Evolutionary conservation across 2,113 vertebrate species (phyloP).

Genomic region (Panurus biarmicus): DNA sequence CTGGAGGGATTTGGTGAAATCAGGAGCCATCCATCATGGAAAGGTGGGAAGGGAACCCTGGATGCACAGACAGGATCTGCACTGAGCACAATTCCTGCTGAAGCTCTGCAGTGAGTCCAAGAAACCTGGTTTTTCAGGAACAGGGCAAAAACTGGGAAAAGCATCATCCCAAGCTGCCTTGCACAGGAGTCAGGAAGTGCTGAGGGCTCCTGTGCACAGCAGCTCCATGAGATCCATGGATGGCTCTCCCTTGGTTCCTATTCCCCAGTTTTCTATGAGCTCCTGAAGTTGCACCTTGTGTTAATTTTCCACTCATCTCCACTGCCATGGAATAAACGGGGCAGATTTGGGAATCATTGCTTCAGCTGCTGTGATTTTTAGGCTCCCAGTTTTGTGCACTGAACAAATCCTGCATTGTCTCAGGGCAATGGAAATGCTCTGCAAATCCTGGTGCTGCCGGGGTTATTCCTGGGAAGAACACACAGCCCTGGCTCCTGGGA

Average conservation of each 20-base stretch:
- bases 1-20: background rate
- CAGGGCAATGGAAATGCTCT: constrained; percentile 48
- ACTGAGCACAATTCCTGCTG: background rate
- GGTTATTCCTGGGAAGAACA: constrained; percentile 62
- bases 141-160: background rate
- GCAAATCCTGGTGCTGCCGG: constrained; percentile 34
- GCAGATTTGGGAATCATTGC: constrained; percentile 51
- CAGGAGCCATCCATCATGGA: background rate
- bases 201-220: background rate
- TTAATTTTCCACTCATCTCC: constrained; percentile 37
- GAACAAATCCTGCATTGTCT: constrained; percentile 68
- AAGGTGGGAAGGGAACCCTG: background rate
- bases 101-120: background rate
- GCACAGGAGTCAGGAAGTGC: background rate
- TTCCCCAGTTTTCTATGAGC: background rate
- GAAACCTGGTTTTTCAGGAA: background rate
- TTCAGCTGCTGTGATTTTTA: constrained; percentile 61
- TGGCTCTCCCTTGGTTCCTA: background rate
- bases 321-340: constrained; percentile 32
- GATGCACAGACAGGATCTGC: background rate
- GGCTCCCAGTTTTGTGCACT: constrained; percentile 59
- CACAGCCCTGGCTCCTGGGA: constrained; percentile 39
- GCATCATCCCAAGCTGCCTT: background rate
- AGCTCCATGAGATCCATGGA: background rate
- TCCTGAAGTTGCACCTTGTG: background rate